Conservation (phyloP, 2,888 invertebrate species). For the Desoria tigrina region DNA sequence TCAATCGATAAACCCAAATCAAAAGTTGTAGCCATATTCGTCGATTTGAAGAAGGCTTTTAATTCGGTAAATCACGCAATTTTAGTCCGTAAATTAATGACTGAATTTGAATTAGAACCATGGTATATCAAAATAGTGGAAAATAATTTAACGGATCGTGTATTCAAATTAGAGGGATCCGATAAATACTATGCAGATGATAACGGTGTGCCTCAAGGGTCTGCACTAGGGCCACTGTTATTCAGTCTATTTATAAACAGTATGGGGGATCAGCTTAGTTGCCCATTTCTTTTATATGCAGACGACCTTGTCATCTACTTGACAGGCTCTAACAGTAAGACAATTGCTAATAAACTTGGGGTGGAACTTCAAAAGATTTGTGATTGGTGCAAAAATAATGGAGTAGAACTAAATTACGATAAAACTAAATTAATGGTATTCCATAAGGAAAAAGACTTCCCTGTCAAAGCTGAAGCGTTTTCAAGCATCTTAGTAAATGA, state of each 20-base stretch:
- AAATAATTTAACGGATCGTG: conserved; percentile 10
- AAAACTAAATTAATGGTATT: conserved; percentile 27
- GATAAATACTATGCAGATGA: neutral
- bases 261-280: conserved; percentile 7
- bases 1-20: conserved; percentile 29
- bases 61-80: conserved; percentile 45
- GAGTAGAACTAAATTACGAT: conserved; percentile 13
- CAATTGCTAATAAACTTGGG: neutral
- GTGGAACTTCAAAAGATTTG: neutral
- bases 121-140: conserved; percentile 11
- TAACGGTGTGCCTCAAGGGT: conserved; percentile 33
- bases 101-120: conserved; percentile 20
- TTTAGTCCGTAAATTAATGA: conserved; percentile 42
- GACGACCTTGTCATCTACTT: conserved; percentile 31
- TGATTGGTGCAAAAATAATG: conserved; percentile 18
- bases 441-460: conserved; percentile 13
- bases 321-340: neutral
- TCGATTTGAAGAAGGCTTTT: conserved; percentile 52
- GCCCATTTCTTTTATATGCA: conserved; percentile 25
- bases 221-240: conserved; percentile 21
- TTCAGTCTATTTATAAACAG: conserved; percentile 30
- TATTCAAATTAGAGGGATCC: conserved; percentile 1
- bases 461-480: neutral
- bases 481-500: neutral
- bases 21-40: conserved; percentile 32